Evolutionary conservation across 2,888 invertebrate species (phyloP).

Genomic region (Blomia tropicalis): DNA sequence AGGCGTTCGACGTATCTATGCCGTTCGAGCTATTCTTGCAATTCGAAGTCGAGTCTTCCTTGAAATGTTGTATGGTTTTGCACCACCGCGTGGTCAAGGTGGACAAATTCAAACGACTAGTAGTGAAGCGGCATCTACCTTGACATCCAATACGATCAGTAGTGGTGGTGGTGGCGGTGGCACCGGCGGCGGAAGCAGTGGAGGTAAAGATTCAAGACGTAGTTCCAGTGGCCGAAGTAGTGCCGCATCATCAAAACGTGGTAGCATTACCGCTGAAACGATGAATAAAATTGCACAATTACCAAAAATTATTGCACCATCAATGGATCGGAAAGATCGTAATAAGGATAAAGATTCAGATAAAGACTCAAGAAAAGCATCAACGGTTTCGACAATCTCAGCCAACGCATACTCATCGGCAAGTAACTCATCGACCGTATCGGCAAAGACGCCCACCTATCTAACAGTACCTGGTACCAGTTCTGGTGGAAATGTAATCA

Average conservation of each 20-base stretch:
- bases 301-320: conserved; percentile 25
- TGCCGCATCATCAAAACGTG: conserved; percentile 10
- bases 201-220: conserved; percentile 11
- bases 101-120: conserved; percentile 6
- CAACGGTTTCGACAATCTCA: conserved; percentile 16
- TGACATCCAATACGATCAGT: conserved; percentile 3
- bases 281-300: conserved; percentile 24
- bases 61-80: conserved; percentile 86
- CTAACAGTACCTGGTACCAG: conserved; percentile 26
- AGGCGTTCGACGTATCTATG: conserved; percentile 44
- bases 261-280: conserved; percentile 25
- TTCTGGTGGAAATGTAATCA: conserved; percentile 21
- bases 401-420: conserved; percentile 9
- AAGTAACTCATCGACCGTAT: conserved; percentile 11
- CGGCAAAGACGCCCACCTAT: conserved; percentile 24
- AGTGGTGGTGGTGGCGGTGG: neutral
- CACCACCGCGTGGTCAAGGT: conserved; percentile 41
- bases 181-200: neutral
- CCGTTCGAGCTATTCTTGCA: conserved; percentile 74
- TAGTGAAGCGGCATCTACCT: neutral
- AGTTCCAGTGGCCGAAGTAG: neutral
- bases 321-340: conserved; percentile 17
- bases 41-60: conserved; percentile 79
- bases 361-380: conserved; percentile 18
- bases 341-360: conserved; percentile 24